phyloP scores from a whole-genome alignment of 2,888 invertebrate genomes.

The Bursaphelenchus okinawaensis region DNA sequence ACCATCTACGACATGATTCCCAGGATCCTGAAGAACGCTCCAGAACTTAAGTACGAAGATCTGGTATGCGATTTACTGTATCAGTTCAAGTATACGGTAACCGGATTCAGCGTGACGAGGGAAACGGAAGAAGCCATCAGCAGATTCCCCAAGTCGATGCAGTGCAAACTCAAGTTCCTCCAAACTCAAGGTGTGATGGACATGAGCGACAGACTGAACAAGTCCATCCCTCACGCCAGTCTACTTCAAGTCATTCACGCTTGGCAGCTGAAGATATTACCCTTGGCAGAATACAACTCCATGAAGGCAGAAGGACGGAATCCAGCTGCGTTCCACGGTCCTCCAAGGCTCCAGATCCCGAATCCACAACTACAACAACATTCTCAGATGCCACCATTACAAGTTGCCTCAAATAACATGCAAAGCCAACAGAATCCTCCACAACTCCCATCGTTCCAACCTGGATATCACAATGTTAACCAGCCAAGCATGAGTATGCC shows the following conservation, averaged over 20 bases:
- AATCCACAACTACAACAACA: background rate
- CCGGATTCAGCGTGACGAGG: slow-evolving; percentile 53
- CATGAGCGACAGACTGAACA: background rate
- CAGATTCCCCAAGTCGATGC: slow-evolving; percentile 10
- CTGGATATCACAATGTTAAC: background rate
- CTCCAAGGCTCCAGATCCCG: background rate
- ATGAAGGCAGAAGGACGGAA: background rate
- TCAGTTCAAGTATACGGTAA: slow-evolving; percentile 63
- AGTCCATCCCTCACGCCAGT: slow-evolving; percentile 1
- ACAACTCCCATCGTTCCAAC: background rate
- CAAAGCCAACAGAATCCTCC: background rate
- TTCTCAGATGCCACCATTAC: background rate
- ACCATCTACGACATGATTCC: slow-evolving; percentile 36
- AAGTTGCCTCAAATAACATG: no score
- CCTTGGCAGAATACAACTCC: background rate
- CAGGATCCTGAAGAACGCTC: slow-evolving; percentile 19
- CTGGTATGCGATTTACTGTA: slow-evolving; percentile 57
- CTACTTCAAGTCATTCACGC: background rate
- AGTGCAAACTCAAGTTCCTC: slow-evolving; percentile 4
- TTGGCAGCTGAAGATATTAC: background rate
- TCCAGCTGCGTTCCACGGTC: background rate
- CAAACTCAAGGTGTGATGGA: slow-evolving; percentile 6
- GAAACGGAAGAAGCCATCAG: slow-evolving; percentile 12
- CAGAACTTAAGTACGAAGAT: slow-evolving; percentile 31
- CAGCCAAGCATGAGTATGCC: background rate